These are phyloP conservation scores for Pseudorhombus dupliciocellatus DNA, from an alignment of 2,113 vertebrate species.

Conservation along the genomic window DNA sequence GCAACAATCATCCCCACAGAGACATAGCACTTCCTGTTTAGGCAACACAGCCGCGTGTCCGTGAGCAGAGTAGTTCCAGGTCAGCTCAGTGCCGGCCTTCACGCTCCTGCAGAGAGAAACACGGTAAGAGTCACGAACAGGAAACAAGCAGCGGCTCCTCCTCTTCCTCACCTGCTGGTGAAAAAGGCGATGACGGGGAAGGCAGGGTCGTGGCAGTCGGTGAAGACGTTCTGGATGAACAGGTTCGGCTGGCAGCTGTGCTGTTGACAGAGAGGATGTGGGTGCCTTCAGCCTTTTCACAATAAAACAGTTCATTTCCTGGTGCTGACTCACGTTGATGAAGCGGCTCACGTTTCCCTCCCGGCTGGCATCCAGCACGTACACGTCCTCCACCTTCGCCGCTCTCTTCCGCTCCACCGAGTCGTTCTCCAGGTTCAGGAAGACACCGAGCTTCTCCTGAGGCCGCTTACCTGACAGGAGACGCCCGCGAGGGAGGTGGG, in stretches of 20 bases:
- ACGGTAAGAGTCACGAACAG: rapidly evolving
- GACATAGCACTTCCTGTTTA: constrained; percentile 86
- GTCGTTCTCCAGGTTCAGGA: neutral
- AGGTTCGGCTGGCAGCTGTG: constrained; percentile 95
- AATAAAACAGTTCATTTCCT: neutral
- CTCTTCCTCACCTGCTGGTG: constrained; percentile 86
- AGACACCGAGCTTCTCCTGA: neutral
- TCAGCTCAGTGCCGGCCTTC: constrained; percentile 91
- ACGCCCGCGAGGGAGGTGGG: too few relatives aligned
- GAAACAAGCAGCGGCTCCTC: neutral
- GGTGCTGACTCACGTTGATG: constrained; percentile 83
- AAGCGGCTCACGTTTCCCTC: constrained; percentile 96
- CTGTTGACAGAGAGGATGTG: constrained; percentile 71
- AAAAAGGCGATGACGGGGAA: constrained; percentile 94
- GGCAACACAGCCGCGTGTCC: constrained; percentile 68
- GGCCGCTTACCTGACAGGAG: neutral
- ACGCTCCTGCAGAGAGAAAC: constrained; percentile 79
- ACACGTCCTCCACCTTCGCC: constrained; percentile 54
- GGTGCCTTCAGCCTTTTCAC: neutral
- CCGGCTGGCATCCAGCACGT: constrained; percentile 88
- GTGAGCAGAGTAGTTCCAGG: constrained; percentile 88
- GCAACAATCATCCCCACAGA: constrained; percentile 84
- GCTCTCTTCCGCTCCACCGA: neutral
- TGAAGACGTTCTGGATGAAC: constrained; percentile 92
- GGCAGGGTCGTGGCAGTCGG: constrained; percentile 89